phyloP scores from a whole-genome alignment of 2,888 invertebrate genomes.

The Leptinotarsa juncta region DNA sequence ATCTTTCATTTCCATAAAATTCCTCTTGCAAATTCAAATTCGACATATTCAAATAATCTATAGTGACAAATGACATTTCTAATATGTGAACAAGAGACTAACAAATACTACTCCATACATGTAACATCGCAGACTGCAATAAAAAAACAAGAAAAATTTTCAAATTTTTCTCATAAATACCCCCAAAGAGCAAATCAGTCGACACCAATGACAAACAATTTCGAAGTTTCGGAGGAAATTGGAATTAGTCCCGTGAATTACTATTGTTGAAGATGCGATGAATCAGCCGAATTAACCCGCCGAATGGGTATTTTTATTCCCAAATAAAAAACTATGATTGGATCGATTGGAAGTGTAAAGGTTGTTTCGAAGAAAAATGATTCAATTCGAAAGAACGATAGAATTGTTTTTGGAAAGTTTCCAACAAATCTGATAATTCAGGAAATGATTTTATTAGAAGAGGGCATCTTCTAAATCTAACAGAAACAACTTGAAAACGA shows the following conservation, averaged over 20 bases:
- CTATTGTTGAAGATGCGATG: constrained; percentile 43
- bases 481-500: too few species aligned
- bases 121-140: neutral
- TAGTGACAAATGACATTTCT: too few species aligned
- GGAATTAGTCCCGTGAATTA: constrained; percentile 47
- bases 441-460: neutral
- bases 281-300: constrained; percentile 46
- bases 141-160: neutral
- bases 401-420: neutral
- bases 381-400: neutral
- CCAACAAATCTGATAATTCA: neutral
- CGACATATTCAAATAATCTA: too few species aligned
- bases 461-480: too few species aligned
- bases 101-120: too few species aligned
- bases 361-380: constrained; percentile 23
- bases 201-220: constrained; percentile 21
- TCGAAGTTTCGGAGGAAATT: constrained; percentile 41
- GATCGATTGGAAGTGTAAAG: constrained; percentile 35
- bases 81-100: too few species aligned
- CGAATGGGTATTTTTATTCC: constrained; percentile 34
- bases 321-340: constrained; percentile 37
- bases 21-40: too few species aligned
- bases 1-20: too few species aligned
- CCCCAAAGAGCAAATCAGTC: neutral
- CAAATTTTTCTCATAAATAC: neutral